Conservation (phyloP, 2,113 vertebrate genomes). For the Columbina picui region DNA sequence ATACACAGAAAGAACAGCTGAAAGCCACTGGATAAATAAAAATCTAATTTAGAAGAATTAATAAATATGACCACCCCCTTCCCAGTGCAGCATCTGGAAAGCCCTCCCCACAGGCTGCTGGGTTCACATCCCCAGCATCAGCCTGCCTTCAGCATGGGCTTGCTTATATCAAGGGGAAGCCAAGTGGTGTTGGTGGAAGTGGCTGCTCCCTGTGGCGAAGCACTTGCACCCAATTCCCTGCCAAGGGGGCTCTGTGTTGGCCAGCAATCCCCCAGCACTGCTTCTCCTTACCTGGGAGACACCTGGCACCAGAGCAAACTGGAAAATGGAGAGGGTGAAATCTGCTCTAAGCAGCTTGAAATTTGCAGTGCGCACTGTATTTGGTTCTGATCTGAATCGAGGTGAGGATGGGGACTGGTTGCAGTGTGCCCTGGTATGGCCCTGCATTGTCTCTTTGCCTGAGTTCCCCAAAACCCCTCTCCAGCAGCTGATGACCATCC, state of each 20-base stretch:
- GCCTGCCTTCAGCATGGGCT: background rate
- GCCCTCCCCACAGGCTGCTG: background rate
- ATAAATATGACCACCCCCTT: background rate
- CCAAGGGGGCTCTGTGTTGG: rapidly evolving
- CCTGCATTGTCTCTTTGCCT: rapidly evolving
- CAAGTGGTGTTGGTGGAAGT: background rate
- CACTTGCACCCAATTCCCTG: rapidly evolving
- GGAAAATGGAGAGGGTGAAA: background rate
- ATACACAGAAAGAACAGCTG: background rate
- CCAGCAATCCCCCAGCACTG: background rate
- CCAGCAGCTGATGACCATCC: background rate
- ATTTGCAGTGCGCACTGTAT: rapidly evolving
- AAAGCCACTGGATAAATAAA: slow-evolving; percentile 8
- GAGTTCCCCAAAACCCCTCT: rapidly evolving
- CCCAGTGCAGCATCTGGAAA: background rate
- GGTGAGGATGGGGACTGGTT: rapidly evolving
- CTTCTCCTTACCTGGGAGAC: background rate
- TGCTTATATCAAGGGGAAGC: background rate
- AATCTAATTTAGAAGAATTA: background rate
- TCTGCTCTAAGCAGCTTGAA: background rate
- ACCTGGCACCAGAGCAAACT: background rate
- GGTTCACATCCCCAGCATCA: background rate
- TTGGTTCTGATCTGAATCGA: background rate
- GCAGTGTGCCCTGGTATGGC: background rate
- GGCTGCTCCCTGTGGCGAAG: background rate